Evolutionary conservation across 2,797 vertebrate species (phyloP).

Genomic region (Monodelphis domestica): DNA sequence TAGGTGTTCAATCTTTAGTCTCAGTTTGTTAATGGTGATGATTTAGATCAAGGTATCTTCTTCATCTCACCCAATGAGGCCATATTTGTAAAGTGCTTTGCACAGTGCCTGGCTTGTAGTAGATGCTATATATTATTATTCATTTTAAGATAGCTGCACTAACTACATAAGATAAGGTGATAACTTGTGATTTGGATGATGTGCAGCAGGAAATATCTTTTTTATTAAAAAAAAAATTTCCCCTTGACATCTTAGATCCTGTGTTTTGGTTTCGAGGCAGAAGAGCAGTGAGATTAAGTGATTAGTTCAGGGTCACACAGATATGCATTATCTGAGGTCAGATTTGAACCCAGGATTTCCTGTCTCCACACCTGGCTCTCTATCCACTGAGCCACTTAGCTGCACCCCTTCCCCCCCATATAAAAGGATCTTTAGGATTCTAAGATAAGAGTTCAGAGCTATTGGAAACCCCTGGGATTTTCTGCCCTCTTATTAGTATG

Average conservation of each 20-base stretch:
- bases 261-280: no score
- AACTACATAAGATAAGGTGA: neutral
- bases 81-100: neutral
- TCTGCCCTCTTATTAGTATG: neutral
- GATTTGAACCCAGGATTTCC: no score
- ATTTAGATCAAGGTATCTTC: neutral
- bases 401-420: no score
- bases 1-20: neutral
- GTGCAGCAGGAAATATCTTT: neutral
- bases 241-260: no score
- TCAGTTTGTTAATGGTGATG: neutral
- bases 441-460: neutral
- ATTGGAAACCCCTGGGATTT: neutral
- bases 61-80: neutral
- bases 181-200: neutral
- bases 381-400: no score
- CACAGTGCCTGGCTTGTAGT: neutral
- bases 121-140: neutral
- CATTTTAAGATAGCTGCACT: neutral
- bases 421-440: neutral
- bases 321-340: no score
- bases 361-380: no score
- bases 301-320: no score
- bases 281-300: no score
- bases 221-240: no score